A percentile compares a stretch with the other conserved stretches of the same genome.
These are phyloP conservation scores for Drosophila dunni DNA, from an alignment of 1,140 invertebrate species.

Conservation along the genomic window DNA sequence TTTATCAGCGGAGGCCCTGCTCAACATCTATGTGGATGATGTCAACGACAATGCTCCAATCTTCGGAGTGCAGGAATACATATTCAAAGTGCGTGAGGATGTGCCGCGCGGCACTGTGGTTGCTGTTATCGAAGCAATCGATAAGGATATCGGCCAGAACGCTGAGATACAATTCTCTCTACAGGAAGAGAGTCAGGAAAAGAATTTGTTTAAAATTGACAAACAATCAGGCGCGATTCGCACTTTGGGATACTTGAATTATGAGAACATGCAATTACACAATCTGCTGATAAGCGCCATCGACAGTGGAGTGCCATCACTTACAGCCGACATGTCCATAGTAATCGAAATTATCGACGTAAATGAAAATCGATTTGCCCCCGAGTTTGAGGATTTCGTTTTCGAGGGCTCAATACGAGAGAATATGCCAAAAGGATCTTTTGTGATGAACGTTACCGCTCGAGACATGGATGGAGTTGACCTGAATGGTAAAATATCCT, in stretches of 20 bases:
- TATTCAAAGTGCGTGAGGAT: slow-evolving; percentile 95
- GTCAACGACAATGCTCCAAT: slow-evolving; percentile 96
- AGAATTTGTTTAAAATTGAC: slow-evolving; percentile 90
- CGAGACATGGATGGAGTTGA: slow-evolving; percentile 91
- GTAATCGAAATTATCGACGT: slow-evolving; percentile 96
- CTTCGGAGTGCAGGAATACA: slow-evolving; percentile 91
- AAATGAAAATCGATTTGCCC: slow-evolving; percentile 94
- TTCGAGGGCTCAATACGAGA: slow-evolving; percentile 89
- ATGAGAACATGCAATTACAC: slow-evolving; percentile 94
- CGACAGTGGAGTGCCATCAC: slow-evolving; percentile 91
- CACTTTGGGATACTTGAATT: slow-evolving; percentile 91
- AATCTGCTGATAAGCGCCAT: slow-evolving; percentile 93
- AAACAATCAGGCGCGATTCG: slow-evolving; percentile 92
- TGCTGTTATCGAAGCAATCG: slow-evolving; percentile 93
- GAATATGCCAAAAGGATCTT: slow-evolving; percentile 90
- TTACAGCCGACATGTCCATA: slow-evolving; percentile 90
- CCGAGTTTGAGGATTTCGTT: slow-evolving; percentile 93
- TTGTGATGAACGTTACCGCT: slow-evolving; percentile 91
- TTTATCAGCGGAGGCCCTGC: slow-evolving; percentile 90
- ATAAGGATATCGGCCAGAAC: slow-evolving; percentile 93
- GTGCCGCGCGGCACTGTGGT: slow-evolving; percentile 94
- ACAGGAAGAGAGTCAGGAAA: slow-evolving; percentile 88
- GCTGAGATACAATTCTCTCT: slow-evolving; percentile 91
- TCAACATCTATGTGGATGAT: slow-evolving; percentile 93
- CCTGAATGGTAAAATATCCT: slow-evolving; percentile 92